Percentiles rank a stretch among this genome's conserved stretches.
Evolutionary conservation across 2,113 vertebrate genomes (phyloP).

Genomic region (Empidonax traillii): DNA sequence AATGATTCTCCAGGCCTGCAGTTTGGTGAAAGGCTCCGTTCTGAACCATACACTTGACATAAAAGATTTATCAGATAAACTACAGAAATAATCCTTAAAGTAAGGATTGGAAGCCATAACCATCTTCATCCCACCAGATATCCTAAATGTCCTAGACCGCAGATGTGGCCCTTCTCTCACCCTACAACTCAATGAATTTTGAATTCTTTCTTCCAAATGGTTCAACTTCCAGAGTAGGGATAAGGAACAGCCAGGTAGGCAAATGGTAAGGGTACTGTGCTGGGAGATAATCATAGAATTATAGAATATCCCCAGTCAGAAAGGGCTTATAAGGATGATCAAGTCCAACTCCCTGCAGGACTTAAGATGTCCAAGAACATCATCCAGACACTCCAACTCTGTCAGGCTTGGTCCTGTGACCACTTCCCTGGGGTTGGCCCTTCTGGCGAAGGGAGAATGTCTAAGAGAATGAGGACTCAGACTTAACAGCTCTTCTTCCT

Average conservation of each 20-base stretch:
- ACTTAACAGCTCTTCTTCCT: background rate
- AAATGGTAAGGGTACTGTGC: background rate
- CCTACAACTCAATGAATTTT: background rate
- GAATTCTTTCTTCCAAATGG: background rate
- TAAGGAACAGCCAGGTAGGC: background rate
- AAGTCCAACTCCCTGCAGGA: background rate
- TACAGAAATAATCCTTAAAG: background rate
- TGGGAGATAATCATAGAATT: background rate
- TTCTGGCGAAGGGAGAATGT: background rate
- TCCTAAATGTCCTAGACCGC: background rate
- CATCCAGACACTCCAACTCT: background rate
- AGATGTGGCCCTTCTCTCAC: background rate
- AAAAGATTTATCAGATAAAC: background rate
- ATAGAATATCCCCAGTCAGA: background rate
- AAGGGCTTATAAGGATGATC: background rate
- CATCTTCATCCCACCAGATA: background rate
- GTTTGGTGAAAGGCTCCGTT: background rate
- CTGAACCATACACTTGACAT: background rate
- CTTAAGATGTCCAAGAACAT: background rate
- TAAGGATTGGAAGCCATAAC: background rate
- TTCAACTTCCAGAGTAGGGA: background rate
- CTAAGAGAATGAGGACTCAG: background rate
- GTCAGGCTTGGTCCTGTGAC: background rate
- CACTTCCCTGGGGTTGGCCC: background rate
- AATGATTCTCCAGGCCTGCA: background rate